These are phyloP conservation scores for Nylanderia fulva DNA, from an alignment of 1,140 invertebrate genomes.

Conservation along the genomic window DNA sequence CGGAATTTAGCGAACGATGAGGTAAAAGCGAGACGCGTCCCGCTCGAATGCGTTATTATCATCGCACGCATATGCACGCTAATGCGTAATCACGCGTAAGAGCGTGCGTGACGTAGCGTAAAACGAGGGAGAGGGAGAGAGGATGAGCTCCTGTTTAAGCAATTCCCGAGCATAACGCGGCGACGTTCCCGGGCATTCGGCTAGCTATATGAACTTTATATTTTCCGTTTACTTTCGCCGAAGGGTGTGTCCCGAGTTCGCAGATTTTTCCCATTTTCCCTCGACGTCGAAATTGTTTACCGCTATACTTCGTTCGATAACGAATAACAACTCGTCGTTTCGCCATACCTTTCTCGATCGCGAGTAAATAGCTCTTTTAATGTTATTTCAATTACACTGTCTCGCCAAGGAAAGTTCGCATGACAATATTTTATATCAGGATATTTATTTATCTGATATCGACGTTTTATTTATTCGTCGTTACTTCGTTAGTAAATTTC, in stretches of 20 bases:
- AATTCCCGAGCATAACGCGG: slow-evolving; percentile 46
- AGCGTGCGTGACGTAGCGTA: slow-evolving; percentile 33
- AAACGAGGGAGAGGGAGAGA: slow-evolving; percentile 16
- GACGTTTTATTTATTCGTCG: background rate
- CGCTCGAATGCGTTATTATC: slow-evolving; percentile 54
- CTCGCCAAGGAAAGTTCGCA: background rate
- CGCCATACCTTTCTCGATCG: background rate
- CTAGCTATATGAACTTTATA: slow-evolving; percentile 54
- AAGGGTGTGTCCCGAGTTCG: slow-evolving; percentile 2
- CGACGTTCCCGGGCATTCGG: slow-evolving; percentile 42
- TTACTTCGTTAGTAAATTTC: background rate
- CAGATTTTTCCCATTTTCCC: slow-evolving; percentile 44
- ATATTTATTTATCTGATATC: background rate
- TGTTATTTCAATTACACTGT: background rate
- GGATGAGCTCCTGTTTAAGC: slow-evolving; percentile 58
- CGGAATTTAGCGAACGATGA: slow-evolving; percentile 59
- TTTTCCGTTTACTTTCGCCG: slow-evolving; percentile 43
- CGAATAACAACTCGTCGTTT: background rate
- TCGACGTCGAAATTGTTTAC: slow-evolving; percentile 44
- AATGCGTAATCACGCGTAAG: slow-evolving; percentile 63
- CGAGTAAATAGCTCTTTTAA: slow-evolving; percentile 35
- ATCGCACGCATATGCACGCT: slow-evolving; percentile 30
- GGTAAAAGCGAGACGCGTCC: slow-evolving; percentile 58
- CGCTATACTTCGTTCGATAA: background rate
- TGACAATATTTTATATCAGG: background rate